Evolutionary conservation across 2,797 vertebrate species (phyloP).

Genomic region (Taeniopygia guttata): DNA sequence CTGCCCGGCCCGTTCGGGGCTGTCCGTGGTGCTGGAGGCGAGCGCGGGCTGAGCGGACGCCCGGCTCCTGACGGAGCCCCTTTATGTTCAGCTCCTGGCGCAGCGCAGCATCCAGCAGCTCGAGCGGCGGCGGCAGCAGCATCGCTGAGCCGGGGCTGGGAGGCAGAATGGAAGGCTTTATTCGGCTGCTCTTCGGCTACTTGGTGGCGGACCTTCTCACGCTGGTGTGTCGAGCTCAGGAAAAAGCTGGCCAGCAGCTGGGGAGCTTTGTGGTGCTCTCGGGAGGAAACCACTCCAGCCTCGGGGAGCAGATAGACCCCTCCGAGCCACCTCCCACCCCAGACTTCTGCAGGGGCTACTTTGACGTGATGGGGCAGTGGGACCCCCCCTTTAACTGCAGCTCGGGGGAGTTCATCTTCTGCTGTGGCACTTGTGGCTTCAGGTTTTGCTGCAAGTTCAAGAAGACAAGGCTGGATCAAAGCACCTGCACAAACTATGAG

Average conservation of each 20-base stretch:
- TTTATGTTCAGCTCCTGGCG: constrained; percentile 74
- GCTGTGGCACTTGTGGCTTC: constrained; percentile 99
- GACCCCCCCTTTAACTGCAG: constrained; percentile 95
- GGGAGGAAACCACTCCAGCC: constrained; percentile 88
- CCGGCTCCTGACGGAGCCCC: constrained; percentile 60
- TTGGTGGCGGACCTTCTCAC: constrained; percentile 91
- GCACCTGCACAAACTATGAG: constrained; percentile 94
- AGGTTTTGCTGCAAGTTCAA: constrained; percentile 96
- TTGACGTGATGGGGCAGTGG: constrained; percentile 99
- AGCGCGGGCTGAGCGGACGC: constrained; percentile 56
- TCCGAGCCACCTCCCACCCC: constrained; percentile 87
- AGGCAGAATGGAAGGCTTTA: constrained; percentile 75
- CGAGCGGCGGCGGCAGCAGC: constrained; percentile 57
- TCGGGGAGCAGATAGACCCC: constrained; percentile 79
- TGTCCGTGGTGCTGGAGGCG: constrained; percentile 55
- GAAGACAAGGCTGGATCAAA: constrained; percentile 91
- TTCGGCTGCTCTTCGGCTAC: constrained; percentile 83
- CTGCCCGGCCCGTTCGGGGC: constrained; percentile 20
- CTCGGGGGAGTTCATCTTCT: constrained; percentile 92
- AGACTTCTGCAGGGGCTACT: constrained; percentile 93
- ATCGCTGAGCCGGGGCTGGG: constrained; percentile 63
- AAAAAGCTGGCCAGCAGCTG: constrained; percentile 86
- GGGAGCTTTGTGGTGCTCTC: constrained; percentile 91
- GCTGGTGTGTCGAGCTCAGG: constrained; percentile 91
- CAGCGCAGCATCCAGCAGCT: constrained; percentile 66